phyloP scores from a whole-genome alignment of 2,888 invertebrate species.

The Oscheius sp. region DNA sequence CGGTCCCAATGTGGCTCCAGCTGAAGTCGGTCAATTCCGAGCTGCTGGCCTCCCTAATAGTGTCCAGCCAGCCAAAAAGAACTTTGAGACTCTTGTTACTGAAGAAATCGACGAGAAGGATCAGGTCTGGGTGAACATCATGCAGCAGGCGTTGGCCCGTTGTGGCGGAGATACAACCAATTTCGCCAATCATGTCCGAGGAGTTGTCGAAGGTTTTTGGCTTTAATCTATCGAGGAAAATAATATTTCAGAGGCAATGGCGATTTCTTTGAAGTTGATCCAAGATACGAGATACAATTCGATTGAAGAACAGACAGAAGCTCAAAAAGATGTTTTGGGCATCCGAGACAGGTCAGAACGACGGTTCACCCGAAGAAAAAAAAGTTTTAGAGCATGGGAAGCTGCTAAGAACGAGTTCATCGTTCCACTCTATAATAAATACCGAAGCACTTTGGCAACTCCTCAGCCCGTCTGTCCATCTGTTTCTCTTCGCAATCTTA shows the following conservation, averaged over 20 bases:
- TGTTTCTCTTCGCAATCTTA: neutral
- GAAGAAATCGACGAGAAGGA: constrained; percentile 34
- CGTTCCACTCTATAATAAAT: constrained; percentile 48
- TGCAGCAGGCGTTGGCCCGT: constrained; percentile 58
- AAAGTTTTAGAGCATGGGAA: constrained; percentile 50
- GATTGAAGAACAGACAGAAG: constrained; percentile 64
- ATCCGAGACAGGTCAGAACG: constrained; percentile 36
- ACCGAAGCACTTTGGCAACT: constrained; percentile 39
- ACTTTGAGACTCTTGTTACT: constrained; percentile 32
- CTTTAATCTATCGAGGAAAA: neutral
- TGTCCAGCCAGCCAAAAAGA: constrained; percentile 48
- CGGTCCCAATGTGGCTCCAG: constrained; percentile 5
- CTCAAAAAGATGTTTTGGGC: constrained; percentile 50
- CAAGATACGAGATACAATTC: constrained; percentile 65
- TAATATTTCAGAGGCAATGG: constrained; percentile 64
- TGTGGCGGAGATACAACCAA: constrained; percentile 60
- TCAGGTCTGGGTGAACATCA: constrained; percentile 63
- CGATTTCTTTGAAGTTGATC: constrained; percentile 65
- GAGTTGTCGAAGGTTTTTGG: constrained; percentile 61
- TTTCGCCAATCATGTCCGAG: constrained; percentile 56
- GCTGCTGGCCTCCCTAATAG: constrained; percentile 54
- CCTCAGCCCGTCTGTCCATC: constrained; percentile 41
- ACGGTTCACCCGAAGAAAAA: neutral
- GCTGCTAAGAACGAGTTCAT: constrained; percentile 47
- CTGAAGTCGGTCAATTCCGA: constrained; percentile 42